phyloP scores from a whole-genome alignment of 2,888 invertebrate genomes.

The Hypomecis atomaria region DNA sequence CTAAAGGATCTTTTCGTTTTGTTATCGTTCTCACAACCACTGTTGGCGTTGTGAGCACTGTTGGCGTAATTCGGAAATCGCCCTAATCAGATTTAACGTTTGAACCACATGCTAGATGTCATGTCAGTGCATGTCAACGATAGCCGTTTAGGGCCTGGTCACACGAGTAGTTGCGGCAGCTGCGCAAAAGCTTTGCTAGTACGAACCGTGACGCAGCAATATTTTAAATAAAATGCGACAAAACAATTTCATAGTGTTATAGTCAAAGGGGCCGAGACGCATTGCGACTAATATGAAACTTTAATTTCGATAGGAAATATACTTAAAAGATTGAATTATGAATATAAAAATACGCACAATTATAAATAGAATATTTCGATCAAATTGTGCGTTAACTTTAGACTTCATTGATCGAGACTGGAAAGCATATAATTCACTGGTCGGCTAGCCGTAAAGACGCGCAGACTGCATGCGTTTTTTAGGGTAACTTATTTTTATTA shows the following conservation, averaged over 20 bases:
- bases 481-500: too few species aligned
- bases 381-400: constrained; percentile 31
- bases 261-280: too few species aligned
- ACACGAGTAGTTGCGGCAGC: background rate
- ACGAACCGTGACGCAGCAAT: too few species aligned
- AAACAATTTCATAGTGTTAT: too few species aligned
- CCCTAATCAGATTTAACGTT: constrained; percentile 32
- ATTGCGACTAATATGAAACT: background rate
- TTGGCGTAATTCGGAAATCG: too few species aligned
- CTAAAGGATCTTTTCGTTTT: too few species aligned
- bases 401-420: background rate
- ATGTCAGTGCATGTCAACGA: constrained; percentile 18
- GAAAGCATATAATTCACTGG: too few species aligned
- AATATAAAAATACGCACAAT: constrained; percentile 48
- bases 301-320: constrained; percentile 17
- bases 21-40: too few species aligned
- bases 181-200: background rate
- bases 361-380: constrained; percentile 14
- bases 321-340: background rate
- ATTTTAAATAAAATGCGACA: background rate
- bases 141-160: constrained; percentile 2
- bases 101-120: constrained; percentile 51
- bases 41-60: too few species aligned
- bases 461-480: too few species aligned
- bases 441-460: too few species aligned